Evolutionary conservation across 2,797 vertebrate species (phyloP), one percentile per base, ranked within the genome.

Genomic region (Mionectes olivaceus): DNA sequence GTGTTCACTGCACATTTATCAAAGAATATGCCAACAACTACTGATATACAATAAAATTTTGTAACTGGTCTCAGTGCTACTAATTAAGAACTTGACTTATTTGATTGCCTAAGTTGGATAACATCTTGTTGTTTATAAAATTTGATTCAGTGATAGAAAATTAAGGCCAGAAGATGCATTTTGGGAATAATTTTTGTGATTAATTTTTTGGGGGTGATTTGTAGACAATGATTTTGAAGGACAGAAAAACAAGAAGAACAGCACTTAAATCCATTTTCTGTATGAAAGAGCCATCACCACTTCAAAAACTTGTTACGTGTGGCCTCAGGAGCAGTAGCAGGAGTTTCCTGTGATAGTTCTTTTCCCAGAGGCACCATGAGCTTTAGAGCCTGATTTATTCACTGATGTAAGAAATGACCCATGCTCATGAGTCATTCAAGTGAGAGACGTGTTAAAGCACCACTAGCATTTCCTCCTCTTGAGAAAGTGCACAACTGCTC

Each of bases 371-470:
- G 78, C 53, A 80, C 10, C 21, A 46, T 49, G 35, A 91, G 65
- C 55, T 81, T 91, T 91, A 78, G 22, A 88, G 30, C 21, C 73
- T 1, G 1, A 55, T 90, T 73, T 92, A 88, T 91, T 67, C 52
- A 65, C 47, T 92, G 83, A 78, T 89, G 50, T 93, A 93, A 95
- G 69, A 91, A 91, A 90, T 91, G 76, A 78, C 84, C 82, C 79
- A n/a, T 85, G 44, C 39, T 86, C 32, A 23, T 61, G 69, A 93
- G 68, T 83, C 77, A 93, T 73, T 91, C 82, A 83, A 88, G 65
- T 91, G 87, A 88, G 61, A 94, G 75, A 71, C 77, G 17, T 78
- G 24, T 56, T 85, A 68, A 86, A 93, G 50, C 5, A 10, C 35
- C 55, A 65, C 68, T 61, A 85, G 19, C 23, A 61, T 50, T 89